Percentiles rank a stretch among this genome's conserved stretches.
phyloP scores from a whole-genome alignment of 2,888 invertebrate species.

The Cheilosia scutellata region DNA sequence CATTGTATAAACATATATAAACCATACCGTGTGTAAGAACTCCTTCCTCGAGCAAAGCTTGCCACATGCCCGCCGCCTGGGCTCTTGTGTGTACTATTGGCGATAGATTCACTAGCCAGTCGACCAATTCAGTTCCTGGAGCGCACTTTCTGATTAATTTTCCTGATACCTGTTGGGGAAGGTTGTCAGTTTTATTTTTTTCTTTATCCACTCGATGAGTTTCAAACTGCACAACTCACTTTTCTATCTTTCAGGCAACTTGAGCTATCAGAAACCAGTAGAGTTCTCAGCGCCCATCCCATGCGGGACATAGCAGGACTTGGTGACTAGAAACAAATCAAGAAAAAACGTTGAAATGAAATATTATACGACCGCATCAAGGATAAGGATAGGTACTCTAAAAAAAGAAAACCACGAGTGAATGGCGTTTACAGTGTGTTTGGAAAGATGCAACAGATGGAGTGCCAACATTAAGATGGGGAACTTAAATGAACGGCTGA shows the following conservation, averaged over 20 bases:
- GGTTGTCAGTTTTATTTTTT: conserved; percentile 53
- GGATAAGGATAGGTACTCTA: not conserved
- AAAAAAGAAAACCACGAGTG: not conserved
- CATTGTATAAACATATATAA: conserved; percentile 14
- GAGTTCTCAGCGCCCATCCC: conserved; percentile 88
- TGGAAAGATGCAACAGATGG: not conserved
- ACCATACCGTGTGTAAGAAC: conserved; percentile 89
- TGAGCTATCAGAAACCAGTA: conserved; percentile 87
- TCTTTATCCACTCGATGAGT: conserved; percentile 12
- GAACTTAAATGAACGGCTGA: not conserved
- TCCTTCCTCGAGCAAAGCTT: conserved; percentile 91
- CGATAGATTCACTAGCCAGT: conserved; percentile 90
- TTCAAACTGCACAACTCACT: conserved; percentile 79
- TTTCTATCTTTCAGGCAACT: conserved; percentile 88
- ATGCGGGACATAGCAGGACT: conserved; percentile 88
- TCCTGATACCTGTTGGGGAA: conserved; percentile 85
- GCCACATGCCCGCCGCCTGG: conserved; percentile 93
- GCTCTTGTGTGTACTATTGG: conserved; percentile 87
- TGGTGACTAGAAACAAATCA: conserved; percentile 84
- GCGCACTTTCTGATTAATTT: conserved; percentile 88
- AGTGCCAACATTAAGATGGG: not conserved
- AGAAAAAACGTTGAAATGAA: not conserved
- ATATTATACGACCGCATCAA: not conserved
- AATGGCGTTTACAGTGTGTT: conserved; percentile 37
- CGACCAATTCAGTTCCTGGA: conserved; percentile 92